Conservation (phyloP, 1,140 invertebrate genomes). For the Marisa cornuarietis region DNA sequence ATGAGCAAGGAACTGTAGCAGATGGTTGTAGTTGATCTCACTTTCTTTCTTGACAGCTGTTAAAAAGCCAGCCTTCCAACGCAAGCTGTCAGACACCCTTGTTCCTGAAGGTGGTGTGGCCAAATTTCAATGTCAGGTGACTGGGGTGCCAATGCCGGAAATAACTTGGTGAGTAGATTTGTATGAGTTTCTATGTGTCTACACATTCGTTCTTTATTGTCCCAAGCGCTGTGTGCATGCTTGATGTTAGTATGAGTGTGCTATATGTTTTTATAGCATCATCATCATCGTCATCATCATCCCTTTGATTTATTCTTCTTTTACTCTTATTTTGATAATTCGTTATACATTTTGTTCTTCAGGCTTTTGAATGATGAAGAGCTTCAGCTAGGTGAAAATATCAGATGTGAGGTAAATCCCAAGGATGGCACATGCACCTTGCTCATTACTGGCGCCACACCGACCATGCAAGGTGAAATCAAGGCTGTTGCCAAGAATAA, state of each 20-base stretch:
- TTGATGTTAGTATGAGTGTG: not conserved
- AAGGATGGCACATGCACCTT: conserved; percentile 53
- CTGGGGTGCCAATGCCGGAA: conserved; percentile 61
- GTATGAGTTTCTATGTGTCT: no score
- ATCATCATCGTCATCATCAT: not conserved
- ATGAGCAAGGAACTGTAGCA: not conserved
- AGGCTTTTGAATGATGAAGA: conserved; percentile 62
- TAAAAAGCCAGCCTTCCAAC: conserved; percentile 68
- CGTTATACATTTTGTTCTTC: not conserved
- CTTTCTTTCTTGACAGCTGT: conserved; percentile 52
- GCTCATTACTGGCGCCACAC: conserved; percentile 49
- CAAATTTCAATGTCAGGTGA: conserved; percentile 61
- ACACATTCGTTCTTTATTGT: no score
- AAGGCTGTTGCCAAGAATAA: conserved; percentile 60
- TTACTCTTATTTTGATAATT: not conserved
- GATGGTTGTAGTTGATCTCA: not conserved
- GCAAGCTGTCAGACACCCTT: conserved; percentile 57
- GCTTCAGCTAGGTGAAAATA: conserved; percentile 52
- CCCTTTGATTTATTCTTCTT: no score
- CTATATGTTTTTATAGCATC: not conserved
- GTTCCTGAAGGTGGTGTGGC: conserved; percentile 58
- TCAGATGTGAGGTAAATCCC: conserved; percentile 52
- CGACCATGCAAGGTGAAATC: conserved; percentile 54
- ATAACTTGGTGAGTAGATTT: conserved; percentile 77
- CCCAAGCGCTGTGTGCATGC: no score